Conservation (phyloP, 2,113 vertebrate genomes). For the Pseudopipra pipra region DNA sequence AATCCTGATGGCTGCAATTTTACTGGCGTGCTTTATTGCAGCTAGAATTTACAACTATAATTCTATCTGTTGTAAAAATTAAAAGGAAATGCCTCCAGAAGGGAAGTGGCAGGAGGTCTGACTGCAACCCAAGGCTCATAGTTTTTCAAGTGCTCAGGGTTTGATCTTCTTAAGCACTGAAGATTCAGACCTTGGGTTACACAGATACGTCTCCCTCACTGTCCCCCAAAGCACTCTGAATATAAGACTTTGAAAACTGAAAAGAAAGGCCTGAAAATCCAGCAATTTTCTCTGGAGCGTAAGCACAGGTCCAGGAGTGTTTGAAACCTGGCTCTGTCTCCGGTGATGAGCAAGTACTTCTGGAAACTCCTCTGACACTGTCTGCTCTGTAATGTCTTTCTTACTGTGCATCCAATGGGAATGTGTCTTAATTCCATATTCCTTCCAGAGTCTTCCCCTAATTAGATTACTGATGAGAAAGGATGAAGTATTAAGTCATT, state of each 20-base stretch:
- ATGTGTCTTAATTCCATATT: neutral
- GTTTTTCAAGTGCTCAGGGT: neutral
- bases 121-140: neutral
- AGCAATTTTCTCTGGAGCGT: neutral
- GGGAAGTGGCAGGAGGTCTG: neutral
- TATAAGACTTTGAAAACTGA: neutral
- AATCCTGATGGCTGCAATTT: neutral
- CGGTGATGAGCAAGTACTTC: neutral
- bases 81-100: neutral
- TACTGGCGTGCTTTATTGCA: neutral
- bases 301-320: neutral
- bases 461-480: neutral
- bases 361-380: neutral
- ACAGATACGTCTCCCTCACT: neutral
- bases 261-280: neutral
- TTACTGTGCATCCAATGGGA: neutral
- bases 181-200: neutral
- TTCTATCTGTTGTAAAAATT: neutral
- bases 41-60: neutral
- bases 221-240: neutral
- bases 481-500: neutral
- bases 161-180: neutral
- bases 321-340: neutral
- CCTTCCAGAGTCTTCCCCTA: neutral
- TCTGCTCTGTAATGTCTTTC: neutral